Percentiles rank a stretch among this genome's conserved stretches.
These are phyloP conservation scores for Agrotis clavis DNA, from an alignment of 2,888 invertebrate genomes.

Conservation along the genomic window DNA sequence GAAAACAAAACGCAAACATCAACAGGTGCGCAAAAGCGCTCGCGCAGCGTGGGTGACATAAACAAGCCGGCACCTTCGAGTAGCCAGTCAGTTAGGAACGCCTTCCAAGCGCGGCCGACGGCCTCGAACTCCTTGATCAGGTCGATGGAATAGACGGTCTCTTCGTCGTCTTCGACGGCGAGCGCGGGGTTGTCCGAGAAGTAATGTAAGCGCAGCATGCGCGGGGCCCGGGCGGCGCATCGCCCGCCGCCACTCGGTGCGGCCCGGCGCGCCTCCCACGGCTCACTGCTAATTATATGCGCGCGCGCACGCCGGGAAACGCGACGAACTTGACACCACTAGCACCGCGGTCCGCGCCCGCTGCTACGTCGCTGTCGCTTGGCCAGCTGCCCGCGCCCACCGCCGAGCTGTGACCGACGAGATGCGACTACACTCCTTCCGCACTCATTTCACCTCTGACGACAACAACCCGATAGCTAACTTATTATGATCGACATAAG, in stretches of 20 bases:
- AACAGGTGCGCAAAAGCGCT: constrained; percentile 61
- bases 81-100: constrained; percentile 94
- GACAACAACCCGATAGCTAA: not conserved
- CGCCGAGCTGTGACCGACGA: constrained; percentile 59
- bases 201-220: constrained; percentile 96
- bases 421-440: constrained; percentile 60
- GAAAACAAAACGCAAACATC: constrained; percentile 74
- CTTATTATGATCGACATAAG: not conserved
- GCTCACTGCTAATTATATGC: constrained; percentile 89
- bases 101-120: constrained; percentile 94
- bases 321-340: constrained; percentile 78
- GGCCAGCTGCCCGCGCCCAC: constrained; percentile 76
- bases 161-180: constrained; percentile 91
- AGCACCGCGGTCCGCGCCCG: constrained; percentile 68
- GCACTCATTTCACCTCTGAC: constrained; percentile 3
- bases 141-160: constrained; percentile 94
- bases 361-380: constrained; percentile 70
- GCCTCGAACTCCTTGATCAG: constrained; percentile 97
- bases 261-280: constrained; percentile 89
- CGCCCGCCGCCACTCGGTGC: constrained; percentile 86
- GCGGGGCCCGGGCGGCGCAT: constrained; percentile 88
- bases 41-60: constrained; percentile 76
- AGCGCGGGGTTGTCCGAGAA: constrained; percentile 95
- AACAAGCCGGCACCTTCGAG: constrained; percentile 87
- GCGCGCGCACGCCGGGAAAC: constrained; percentile 72